Conservation (phyloP, 2,888 invertebrate species). For the Gisinianus flammeolus region DNA sequence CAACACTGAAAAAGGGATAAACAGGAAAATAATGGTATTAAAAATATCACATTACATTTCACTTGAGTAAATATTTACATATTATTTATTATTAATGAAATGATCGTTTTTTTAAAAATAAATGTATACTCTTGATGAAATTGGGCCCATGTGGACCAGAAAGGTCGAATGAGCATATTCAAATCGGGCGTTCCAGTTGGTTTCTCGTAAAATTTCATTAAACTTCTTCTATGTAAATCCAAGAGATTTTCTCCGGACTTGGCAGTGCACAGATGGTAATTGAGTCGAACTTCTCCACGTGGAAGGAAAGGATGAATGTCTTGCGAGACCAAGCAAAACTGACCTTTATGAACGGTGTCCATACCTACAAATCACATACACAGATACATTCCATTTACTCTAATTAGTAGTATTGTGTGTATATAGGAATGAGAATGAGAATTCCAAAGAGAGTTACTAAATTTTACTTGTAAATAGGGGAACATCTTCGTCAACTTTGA, state of each 20-base stretch:
- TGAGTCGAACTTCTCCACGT: slow-evolving; percentile 31
- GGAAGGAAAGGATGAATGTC: slow-evolving; percentile 26
- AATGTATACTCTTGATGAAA: too few relatives aligned
- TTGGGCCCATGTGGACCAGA: slow-evolving; percentile 51
- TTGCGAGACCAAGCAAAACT: slow-evolving; percentile 41
- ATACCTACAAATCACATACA: slow-evolving; percentile 18
- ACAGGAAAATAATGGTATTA: too few relatives aligned
- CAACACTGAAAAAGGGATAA: too few relatives aligned
- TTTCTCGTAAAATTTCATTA: slow-evolving; percentile 28
- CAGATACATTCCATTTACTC: neutral
- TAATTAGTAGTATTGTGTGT: too few relatives aligned
- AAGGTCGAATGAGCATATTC: slow-evolving; percentile 38
- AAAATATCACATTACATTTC: too few relatives aligned
- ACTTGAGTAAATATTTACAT: too few relatives aligned
- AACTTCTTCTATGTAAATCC: slow-evolving; percentile 35
- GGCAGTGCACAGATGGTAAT: slow-evolving; percentile 42
- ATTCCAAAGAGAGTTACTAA: neutral
- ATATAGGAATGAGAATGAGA: too few relatives aligned
- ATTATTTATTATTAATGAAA: too few relatives aligned
- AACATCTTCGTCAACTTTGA: slow-evolving; percentile 48
- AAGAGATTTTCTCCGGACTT: slow-evolving; percentile 35
- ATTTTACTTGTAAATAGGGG: slow-evolving; percentile 50
- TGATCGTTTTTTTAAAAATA: too few relatives aligned
- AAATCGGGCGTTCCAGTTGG: slow-evolving; percentile 40
- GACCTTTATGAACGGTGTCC: slow-evolving; percentile 22